These are phyloP conservation scores for Bembecia ichneumoniformis DNA, from an alignment of 2,888 invertebrate genomes.

Conservation along the genomic window DNA sequence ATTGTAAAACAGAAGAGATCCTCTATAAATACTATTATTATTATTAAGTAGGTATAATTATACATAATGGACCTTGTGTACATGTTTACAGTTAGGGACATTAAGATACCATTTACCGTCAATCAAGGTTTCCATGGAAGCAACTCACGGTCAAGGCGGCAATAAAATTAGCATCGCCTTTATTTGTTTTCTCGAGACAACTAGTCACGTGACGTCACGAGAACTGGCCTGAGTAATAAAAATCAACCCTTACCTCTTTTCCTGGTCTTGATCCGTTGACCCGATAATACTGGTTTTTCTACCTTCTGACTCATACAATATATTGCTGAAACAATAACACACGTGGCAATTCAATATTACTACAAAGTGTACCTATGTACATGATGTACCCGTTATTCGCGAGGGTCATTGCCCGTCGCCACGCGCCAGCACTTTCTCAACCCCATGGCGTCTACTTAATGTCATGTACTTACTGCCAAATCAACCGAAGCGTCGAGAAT, in stretches of 20 bases:
- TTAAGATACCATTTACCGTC: background rate
- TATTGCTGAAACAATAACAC: conserved; percentile 78
- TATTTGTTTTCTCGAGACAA: background rate
- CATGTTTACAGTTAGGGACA: too few relatives aligned
- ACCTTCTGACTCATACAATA: conserved; percentile 99
- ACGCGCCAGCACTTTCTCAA: conserved; percentile 10
- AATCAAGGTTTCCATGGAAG: background rate
- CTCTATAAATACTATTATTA: too few relatives aligned
- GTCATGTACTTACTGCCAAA: conserved; percentile 34
- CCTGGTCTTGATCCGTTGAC: conserved; percentile 99
- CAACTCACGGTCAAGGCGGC: background rate
- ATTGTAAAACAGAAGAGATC: too few relatives aligned
- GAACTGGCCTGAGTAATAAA: background rate
- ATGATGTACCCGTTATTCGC: conserved; percentile 26
- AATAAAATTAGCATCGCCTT: background rate
- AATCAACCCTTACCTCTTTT: conserved; percentile 89
- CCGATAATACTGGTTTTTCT: conserved; percentile 99
- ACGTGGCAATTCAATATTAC: conserved; percentile 65
- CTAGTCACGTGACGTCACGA: background rate
- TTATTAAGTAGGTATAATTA: too few relatives aligned
- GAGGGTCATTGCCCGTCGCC: conserved; percentile 51
- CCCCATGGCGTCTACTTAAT: conserved; percentile 31
- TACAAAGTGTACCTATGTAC: conserved; percentile 17
- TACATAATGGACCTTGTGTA: too few relatives aligned
- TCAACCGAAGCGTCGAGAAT: conserved; percentile 23